Evolutionary conservation across 2,888 invertebrate species (phyloP), one percentile per base, ranked within the genome.

Genomic region (Hemaris fuciformis): DNA sequence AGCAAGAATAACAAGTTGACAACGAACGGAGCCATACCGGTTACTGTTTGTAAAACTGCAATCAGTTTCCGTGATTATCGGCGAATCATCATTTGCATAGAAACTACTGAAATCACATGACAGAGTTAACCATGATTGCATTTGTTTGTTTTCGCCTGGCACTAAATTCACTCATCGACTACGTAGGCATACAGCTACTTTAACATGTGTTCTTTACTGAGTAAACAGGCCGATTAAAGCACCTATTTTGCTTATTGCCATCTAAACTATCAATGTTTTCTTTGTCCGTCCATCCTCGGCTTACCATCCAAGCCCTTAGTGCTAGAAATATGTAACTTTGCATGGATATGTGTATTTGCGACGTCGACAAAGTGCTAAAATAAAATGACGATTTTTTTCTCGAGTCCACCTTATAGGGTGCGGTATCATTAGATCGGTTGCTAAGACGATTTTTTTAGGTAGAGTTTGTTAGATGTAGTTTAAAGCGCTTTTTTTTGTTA

Each of bases 101-200:
- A 53, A 46, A 46, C 46, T 53, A 53, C 53, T 53, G 53, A 53
- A 53, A 53, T 53, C 53, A 53, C 53, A 53, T 53, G 53, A 18
- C 53, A 53, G 53, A 53, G 53, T 53, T 53, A 53, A 53, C 53
- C 27, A 18, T 53, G 53, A 53, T 53, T 31, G 31, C 53, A 31
- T 53, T 53, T 53, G 53, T 31, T 53, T 53, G 53, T 53, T 31
- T 53, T 53, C 53, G 31, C 18, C 31, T 53, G 27, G 53, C 31
- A 31, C 53, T 53, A 53, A 31, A 53, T 53, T 31, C 53, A 27
- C 31, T 48, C 43, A 20, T 13, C 27, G 10, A 45, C 45, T 46
- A 46, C n/a, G 53, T 18, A 27, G 18, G 53, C 27, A 53, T 53
- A 53, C 31, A 53, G 31, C 31, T 18, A 53, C 53, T 53, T 53